Evolutionary conservation across 37 sponge, comb jelly and placozoan species (phyloP), one percentile per base, ranked within the genome.

Genomic region (Crambe crambe): DNA sequence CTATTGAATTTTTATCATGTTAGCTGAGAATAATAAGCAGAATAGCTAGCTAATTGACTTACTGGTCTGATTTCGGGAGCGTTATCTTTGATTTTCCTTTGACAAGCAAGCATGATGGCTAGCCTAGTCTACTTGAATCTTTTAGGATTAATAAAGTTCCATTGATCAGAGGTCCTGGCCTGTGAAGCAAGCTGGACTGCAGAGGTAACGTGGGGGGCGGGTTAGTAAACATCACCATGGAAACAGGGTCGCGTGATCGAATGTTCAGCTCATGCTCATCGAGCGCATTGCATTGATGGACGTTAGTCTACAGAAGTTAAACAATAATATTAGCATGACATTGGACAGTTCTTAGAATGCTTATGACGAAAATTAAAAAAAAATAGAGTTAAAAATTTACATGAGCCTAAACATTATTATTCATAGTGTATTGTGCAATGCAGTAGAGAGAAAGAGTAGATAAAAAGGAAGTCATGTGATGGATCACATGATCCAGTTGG

Each of bases 401-500:
- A n/a, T n/a, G n/a, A 5, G 3, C 26, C 27, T 60, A 26, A 25
- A 5, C 21, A 26, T 21, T 60, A 60, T 60, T 60, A 3, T 60
- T 5, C 17, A 6, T 60, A 60, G 23, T 22, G 25, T 25, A 60
- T 51, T 51, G 54, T 51, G 54, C 15, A 51, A 18, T 51, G 54
- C 54, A 51, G 9, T 9, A 37, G 76, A 38, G 76, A 40, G 59
- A n/a, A 32, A 56, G 25, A 65, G 30, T 65, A 65, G 31, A 34
- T 65, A 31, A 65, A 65, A 65, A 65, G 31, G 35, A 29, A 62
- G 63, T 9, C 67, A 30, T 35, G 67, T 66, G 67, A 9, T 42
- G 17, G 70, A 70, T 86, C 87, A 86, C 76, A 87, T 87, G 76
- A 92, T 77, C 92, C 92, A 92, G 68, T 76, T 81, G 51, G 85